Evolutionary conservation across 1,140 invertebrate genomes (phyloP), one percentile per base, ranked within the genome.

Genomic region (Camponotus vicinus): DNA sequence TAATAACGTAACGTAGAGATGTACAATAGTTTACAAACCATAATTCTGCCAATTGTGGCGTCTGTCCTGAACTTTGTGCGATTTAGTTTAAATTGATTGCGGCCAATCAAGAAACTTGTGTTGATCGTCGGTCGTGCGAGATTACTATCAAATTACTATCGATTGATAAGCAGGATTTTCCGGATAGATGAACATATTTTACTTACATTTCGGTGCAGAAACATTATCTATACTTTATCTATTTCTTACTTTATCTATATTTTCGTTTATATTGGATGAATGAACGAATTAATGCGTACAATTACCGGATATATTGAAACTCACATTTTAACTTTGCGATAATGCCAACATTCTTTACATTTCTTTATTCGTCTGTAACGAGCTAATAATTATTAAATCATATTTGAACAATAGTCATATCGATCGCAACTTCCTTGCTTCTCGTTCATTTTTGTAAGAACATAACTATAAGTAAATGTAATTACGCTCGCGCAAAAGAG

Each of bases 71-170:
- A 73, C 42, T 49, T 61, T 45, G 32, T 13, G 21, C 55, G 42
- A 83, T 37, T 75, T 83, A 75, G 42, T 57, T 37, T 61, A 83
- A 83, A 83, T 6, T 63, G 40, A 73, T 83, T 75, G 32, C 18
- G 57, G 55, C 18, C 67, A 83, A 83, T 75, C 69, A 75, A 61
- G 40, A 18, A 83, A 75, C 69, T 63, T 61, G 13, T 21, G 55
- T 61, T 57, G 40, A 61, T 75, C 32, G 67, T 82, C 3, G 49
- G 2, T 42, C 37, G 27, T 75, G 55, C 69, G n/a, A 63, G 34
- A 83, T 83, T 83, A n/a, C n/a, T n/a, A 63, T 75, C 79, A 73
- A 73, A 52, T 18, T 52, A 71, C 6, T 32, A 59, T 82, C 66
- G 37, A 70, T 27, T 27, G 9, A 80, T 80, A 57, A 82, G 13